Percentiles rank a stretch among this genome's conserved stretches.
Conservation (phyloP, 2,888 invertebrate species). For the Chymomyza fuscimana region DNA sequence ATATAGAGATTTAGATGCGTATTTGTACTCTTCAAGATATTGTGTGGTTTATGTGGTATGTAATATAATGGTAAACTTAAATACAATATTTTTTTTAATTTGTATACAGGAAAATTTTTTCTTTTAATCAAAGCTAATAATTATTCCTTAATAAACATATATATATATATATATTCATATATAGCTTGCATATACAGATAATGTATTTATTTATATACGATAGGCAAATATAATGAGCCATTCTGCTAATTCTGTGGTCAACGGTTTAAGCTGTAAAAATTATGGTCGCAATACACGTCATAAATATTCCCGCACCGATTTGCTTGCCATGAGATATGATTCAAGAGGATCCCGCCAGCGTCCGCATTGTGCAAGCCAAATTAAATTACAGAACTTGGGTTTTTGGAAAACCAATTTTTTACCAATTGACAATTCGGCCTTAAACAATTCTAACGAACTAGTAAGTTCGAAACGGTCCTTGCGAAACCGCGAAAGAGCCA, state of each 20-base stretch:
- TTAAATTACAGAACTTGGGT: slow-evolving; percentile 65
- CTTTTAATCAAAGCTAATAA: not conserved
- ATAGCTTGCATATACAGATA: not conserved
- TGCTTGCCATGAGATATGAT: slow-evolving; percentile 85
- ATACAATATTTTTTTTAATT: not conserved
- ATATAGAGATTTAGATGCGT: not conserved
- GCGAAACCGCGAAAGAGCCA: slow-evolving; percentile 52
- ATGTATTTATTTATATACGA: not conserved
- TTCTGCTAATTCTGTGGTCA: not conserved
- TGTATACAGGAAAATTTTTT: not conserved
- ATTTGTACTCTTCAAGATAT: not conserved
- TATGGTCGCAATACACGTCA: slow-evolving; percentile 39
- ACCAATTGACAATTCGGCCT: slow-evolving; percentile 17
- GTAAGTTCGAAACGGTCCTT: slow-evolving; percentile 53
- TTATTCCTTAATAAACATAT: not conserved
- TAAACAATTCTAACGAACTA: slow-evolving; percentile 42
- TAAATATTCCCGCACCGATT: slow-evolving; percentile 85
- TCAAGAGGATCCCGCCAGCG: slow-evolving; percentile 84
- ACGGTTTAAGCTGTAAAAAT: not conserved
- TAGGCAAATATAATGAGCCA: not conserved
- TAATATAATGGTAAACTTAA: not conserved
- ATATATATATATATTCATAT: not conserved
- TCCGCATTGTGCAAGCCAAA: slow-evolving; percentile 85
- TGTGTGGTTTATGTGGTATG: not conserved
- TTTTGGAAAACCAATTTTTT: slow-evolving; percentile 81